Conservation (phyloP, 2,797 vertebrate species). For the Steatocranus sp. region DNA sequence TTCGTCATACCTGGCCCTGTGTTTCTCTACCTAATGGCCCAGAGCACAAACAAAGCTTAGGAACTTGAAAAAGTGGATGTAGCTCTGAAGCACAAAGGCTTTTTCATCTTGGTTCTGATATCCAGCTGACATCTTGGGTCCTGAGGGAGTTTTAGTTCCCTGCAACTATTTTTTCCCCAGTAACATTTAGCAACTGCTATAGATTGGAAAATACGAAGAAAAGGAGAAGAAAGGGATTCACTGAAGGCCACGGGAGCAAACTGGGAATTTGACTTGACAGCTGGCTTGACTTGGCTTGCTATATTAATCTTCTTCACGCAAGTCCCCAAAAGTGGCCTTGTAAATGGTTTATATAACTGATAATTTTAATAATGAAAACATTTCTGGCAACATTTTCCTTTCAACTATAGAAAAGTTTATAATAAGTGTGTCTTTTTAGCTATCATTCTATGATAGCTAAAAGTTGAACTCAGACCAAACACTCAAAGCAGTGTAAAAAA, state of each 20-base stretch:
- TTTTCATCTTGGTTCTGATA: conserved; percentile 56
- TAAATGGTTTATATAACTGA: background rate
- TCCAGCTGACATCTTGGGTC: conserved; percentile 52
- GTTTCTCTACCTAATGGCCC: conserved; percentile 23
- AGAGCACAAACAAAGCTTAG: conserved; percentile 20
- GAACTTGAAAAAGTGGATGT: conserved; percentile 59
- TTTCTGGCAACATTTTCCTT: background rate
- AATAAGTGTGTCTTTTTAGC: background rate
- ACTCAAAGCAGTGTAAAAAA: background rate
- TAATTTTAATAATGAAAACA: background rate
- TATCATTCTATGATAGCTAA: background rate
- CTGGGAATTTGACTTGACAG: conserved; percentile 26
- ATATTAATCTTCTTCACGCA: conserved; percentile 23
- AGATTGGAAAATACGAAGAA: background rate
- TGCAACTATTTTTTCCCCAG: conserved; percentile 25
- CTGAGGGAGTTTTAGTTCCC: conserved; percentile 35
- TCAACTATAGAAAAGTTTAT: background rate
- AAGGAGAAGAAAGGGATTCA: conserved; percentile 8
- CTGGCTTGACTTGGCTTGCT: background rate
- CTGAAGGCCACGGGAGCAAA: background rate
- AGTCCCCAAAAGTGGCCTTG: background rate
- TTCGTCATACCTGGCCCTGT: conserved; percentile 14
- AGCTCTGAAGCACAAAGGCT: conserved; percentile 57
- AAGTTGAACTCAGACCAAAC: background rate
- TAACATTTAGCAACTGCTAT: conserved; percentile 17